phyloP scores from a whole-genome alignment of 2,888 invertebrate species.

The Tolmerus cingulatus region DNA sequence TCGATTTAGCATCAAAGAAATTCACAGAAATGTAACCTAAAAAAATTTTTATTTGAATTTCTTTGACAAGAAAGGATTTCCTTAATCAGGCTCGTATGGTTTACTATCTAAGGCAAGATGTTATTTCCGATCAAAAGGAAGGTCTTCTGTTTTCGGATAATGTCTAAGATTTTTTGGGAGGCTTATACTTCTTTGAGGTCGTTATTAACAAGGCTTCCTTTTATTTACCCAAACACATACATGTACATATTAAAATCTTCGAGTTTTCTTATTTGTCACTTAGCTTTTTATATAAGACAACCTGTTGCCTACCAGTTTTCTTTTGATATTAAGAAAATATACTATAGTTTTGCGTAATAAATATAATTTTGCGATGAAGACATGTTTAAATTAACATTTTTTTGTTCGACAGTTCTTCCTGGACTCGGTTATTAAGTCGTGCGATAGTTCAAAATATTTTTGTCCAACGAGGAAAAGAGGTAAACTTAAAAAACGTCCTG shows the following conservation, averaged over 20 bases:
- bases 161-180: not conserved
- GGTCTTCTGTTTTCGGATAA: not conserved
- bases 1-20: not conserved
- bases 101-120: not conserved
- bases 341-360: too few species aligned
- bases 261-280: not conserved
- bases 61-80: not conserved
- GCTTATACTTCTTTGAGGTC: not conserved
- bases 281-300: not conserved
- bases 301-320: too few species aligned
- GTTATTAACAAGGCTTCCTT: not conserved
- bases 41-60: not conserved
- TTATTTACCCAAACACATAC: not conserved
- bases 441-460: too few species aligned
- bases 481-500: too few species aligned
- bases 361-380: too few species aligned
- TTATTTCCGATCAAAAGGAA: not conserved
- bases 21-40: not conserved
- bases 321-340: too few species aligned
- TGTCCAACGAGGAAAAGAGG: too few species aligned
- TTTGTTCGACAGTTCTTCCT: too few species aligned
- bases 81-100: not conserved
- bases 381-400: too few species aligned
- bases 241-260: not conserved
- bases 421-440: too few species aligned